These are phyloP conservation scores for Cheilosia pagana DNA, from an alignment of 2,888 invertebrate species.

Conservation along the genomic window DNA sequence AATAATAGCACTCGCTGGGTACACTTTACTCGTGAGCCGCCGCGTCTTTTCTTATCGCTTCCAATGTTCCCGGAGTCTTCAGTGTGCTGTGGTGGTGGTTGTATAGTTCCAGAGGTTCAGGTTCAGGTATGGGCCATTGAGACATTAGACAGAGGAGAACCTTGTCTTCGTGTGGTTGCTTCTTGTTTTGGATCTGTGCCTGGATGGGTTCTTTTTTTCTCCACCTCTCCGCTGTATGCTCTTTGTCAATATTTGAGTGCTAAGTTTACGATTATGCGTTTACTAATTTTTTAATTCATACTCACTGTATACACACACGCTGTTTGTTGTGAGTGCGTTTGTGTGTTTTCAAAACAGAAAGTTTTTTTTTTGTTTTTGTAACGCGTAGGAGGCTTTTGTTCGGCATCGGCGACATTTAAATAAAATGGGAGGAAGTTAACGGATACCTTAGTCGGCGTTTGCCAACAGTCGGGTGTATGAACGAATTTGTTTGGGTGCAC, in stretches of 20 bases:
- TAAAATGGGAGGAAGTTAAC: conserved; percentile 26
- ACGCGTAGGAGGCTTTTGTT: conserved; percentile 34
- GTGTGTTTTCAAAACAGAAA: conserved; percentile 22
- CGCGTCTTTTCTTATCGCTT: conserved; percentile 18
- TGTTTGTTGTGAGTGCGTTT: conserved; percentile 26
- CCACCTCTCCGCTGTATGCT: background rate
- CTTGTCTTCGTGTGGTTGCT: conserved; percentile 26
- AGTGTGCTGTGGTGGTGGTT: background rate
- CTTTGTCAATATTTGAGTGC: conserved; percentile 55
- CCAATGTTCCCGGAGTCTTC: background rate
- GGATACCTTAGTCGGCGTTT: conserved; percentile 1
- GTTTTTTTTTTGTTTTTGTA: conserved; percentile 3
- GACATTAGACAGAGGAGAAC: conserved; percentile 42
- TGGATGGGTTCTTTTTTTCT: background rate
- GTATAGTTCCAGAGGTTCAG: conserved; percentile 16
- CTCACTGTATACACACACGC: conserved; percentile 1
- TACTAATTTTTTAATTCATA: conserved; percentile 59
- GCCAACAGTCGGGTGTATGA: conserved; percentile 4
- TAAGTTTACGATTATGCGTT: conserved; percentile 58
- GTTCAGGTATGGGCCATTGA: conserved; percentile 57
- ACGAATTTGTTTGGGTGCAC: background rate
- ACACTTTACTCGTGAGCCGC: conserved; percentile 41
- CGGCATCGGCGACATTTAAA: conserved; percentile 17
- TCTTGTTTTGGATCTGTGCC: conserved; percentile 7
- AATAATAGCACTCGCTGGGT: conserved; percentile 44